Percentiles rank a stretch among this genome's conserved stretches.
Evolutionary conservation across 2,888 invertebrate species (phyloP).

Genomic region (Rhagonycha lutea): DNA sequence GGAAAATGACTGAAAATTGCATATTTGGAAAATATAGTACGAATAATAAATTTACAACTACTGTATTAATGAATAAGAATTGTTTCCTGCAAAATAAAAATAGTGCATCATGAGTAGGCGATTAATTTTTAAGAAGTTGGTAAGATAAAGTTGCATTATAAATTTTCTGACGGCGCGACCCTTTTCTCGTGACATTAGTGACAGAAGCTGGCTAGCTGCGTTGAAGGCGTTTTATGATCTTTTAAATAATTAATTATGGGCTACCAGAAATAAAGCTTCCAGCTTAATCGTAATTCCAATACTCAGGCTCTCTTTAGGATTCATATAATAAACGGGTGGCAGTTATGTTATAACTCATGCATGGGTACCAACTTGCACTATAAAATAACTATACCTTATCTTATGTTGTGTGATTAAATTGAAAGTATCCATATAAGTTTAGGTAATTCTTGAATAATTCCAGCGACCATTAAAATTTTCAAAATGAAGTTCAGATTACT

Average conservation of each 20-base stretch:
- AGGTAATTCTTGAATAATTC: background rate
- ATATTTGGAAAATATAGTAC: background rate
- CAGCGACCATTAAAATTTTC: background rate
- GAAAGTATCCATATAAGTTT: background rate
- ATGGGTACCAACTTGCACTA: constrained; percentile 5
- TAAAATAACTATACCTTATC: background rate
- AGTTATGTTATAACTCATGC: constrained; percentile 26
- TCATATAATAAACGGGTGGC: constrained; percentile 26
- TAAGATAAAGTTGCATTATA: constrained; percentile 17
- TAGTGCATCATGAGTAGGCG: background rate
- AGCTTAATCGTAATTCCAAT: constrained; percentile 31
- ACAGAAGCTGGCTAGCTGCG: constrained; percentile 17
- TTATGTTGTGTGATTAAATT: background rate
- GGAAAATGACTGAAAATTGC: background rate
- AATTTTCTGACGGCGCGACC: constrained; percentile 18
- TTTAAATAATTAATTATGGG: constrained; percentile 35
- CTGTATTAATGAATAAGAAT: background rate
- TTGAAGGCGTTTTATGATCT: constrained; percentile 30
- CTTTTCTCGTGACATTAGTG: constrained; percentile 24
- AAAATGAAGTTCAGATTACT: too few relatives aligned
- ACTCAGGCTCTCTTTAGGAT: constrained; percentile 31
- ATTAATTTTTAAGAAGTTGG: constrained; percentile 9
- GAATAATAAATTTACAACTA: background rate
- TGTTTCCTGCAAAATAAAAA: background rate
- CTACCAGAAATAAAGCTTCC: constrained; percentile 33